These are phyloP conservation scores for Limanda limanda DNA, from an alignment of 2,113 vertebrate genomes.

Conservation along the genomic window DNA sequence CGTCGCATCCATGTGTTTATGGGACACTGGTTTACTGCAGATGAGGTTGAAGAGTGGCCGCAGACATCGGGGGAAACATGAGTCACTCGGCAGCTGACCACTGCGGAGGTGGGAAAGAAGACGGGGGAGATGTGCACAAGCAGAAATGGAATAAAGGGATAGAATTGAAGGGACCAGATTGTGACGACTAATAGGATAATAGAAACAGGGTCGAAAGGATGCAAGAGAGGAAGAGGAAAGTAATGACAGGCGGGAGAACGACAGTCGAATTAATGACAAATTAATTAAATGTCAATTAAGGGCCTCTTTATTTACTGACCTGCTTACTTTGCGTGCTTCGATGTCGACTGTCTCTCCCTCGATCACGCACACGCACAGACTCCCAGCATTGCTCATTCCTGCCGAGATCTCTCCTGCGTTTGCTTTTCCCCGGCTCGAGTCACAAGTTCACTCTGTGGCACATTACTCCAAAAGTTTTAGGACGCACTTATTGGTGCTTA, in stretches of 20 bases:
- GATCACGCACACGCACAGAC: background rate
- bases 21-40: slow-evolving; percentile 10
- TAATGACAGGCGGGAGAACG: background rate
- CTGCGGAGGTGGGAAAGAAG: slow-evolving; percentile 1
- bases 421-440: background rate
- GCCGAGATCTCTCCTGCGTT: background rate
- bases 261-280: background rate
- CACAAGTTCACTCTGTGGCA: background rate
- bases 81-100: slow-evolving; percentile 37
- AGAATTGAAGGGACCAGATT: background rate
- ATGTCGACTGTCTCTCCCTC: background rate
- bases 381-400: background rate
- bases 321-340: background rate
- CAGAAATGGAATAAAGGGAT: background rate
- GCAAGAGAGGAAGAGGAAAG: background rate
- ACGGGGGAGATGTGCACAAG: background rate
- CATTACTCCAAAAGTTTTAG: background rate
- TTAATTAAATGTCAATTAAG: too few relatives aligned
- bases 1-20: background rate
- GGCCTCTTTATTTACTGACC: background rate
- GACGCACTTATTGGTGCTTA: background rate
- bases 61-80: slow-evolving; percentile 26
- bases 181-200: background rate
- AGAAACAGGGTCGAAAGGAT: background rate
- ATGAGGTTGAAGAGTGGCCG: slow-evolving; percentile 16